Conservation (phyloP, 2,113 vertebrate genomes). For the Cryptotis parvus region DNA sequence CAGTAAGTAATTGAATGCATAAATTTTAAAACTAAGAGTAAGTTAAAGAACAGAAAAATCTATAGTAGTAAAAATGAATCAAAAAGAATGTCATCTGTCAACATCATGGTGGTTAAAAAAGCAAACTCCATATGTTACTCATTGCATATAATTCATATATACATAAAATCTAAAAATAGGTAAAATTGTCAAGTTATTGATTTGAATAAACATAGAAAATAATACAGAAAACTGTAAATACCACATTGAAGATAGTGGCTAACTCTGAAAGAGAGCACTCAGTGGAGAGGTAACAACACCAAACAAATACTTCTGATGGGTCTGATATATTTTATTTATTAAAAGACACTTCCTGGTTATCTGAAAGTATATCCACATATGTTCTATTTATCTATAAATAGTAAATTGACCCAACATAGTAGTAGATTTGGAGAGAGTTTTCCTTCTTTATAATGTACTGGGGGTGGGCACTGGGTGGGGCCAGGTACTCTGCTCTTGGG, state of each 20-base stretch:
- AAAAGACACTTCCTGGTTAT: background rate
- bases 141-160: background rate
- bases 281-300: too few relatives aligned
- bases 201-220: background rate
- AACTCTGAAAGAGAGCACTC: too few relatives aligned
- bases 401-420: background rate
- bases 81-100: background rate
- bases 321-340: slow-evolving; percentile 10
- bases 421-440: background rate
- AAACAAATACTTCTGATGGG: background rate
- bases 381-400: background rate
- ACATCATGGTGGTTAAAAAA: background rate
- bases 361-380: background rate
- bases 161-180: background rate
- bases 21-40: background rate
- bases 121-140: background rate
- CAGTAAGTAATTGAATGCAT: background rate
- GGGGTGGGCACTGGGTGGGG: too few relatives aligned
- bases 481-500: too few relatives aligned
- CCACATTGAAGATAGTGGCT: background rate
- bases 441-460: too few relatives aligned
- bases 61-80: background rate
- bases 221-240: background rate
- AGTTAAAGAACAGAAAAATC: background rate
- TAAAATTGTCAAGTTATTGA: background rate